Percentiles rank a stretch among this genome's conserved stretches.
phyloP scores from a whole-genome alignment of 2,888 invertebrate genomes.

The Furcula furcula region DNA sequence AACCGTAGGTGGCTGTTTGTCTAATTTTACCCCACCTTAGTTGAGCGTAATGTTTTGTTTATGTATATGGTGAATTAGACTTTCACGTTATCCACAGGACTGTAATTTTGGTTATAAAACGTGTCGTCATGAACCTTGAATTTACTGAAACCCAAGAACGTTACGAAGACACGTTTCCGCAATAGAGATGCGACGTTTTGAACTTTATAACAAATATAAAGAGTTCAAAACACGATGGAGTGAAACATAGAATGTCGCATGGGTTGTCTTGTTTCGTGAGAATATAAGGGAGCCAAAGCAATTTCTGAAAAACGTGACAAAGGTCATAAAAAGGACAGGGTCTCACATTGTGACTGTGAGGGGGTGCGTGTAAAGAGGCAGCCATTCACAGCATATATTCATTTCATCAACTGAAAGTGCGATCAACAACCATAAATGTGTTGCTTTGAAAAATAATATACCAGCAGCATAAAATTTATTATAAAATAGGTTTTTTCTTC shows the following conservation, averaged over 20 bases:
- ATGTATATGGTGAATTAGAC: slow-evolving; percentile 11
- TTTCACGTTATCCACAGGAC: slow-evolving; percentile 20
- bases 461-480: too few relatives aligned
- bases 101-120: slow-evolving; percentile 26
- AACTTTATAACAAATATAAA: slow-evolving; percentile 25
- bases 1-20: neutral
- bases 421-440: slow-evolving; percentile 3
- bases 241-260: slow-evolving; percentile 14
- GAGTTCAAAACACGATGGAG: slow-evolving; percentile 33
- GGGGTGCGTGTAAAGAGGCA: slow-evolving; percentile 20
- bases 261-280: slow-evolving; percentile 38
- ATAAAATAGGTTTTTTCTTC: too few relatives aligned
- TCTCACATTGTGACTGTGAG: slow-evolving; percentile 20
- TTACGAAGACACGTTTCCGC: slow-evolving; percentile 24
- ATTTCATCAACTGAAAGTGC: slow-evolving; percentile 6
- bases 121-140: slow-evolving; percentile 30
- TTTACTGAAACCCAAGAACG: slow-evolving; percentile 25
- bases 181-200: slow-evolving; percentile 11
- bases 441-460: neutral
- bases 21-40: too few relatives aligned
- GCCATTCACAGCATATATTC: slow-evolving; percentile 19
- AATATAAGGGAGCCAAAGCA: slow-evolving; percentile 38
- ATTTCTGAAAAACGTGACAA: slow-evolving; percentile 61
- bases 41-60: slow-evolving; percentile 10
- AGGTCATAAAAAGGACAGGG: slow-evolving; percentile 51